Evolutionary conservation across 2,797 vertebrate species (phyloP).

Genomic region (Austrolebias charrua): DNA sequence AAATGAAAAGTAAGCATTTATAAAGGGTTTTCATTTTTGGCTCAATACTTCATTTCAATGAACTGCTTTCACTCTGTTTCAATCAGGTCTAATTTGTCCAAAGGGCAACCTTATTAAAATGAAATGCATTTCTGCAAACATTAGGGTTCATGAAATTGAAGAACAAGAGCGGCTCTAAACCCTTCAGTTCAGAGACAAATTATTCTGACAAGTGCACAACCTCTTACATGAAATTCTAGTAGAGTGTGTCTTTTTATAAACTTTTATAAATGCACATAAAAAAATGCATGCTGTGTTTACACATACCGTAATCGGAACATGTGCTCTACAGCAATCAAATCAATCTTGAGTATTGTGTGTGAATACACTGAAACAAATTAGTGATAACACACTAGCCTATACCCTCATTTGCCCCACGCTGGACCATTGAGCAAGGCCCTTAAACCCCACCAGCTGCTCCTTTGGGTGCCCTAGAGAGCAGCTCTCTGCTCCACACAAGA

Average conservation of each 20-base stretch:
- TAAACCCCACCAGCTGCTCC: no score
- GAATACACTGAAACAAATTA: constrained; percentile 1
- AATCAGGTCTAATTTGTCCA: constrained; percentile 25
- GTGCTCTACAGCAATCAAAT: constrained; percentile 11
- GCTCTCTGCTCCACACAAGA: no score
- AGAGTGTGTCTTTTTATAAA: constrained; percentile 12
- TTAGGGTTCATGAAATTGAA: constrained; percentile 5
- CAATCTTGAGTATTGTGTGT: constrained; percentile 1
- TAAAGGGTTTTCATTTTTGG: constrained; percentile 34
- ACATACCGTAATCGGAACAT: constrained; percentile 9
- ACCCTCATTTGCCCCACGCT: no score
- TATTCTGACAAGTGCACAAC: constrained; percentile 8
- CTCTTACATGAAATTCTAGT: constrained; percentile 1
- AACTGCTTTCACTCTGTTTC: constrained; percentile 27
- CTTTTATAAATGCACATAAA: background rate
- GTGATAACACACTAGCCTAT: constrained; percentile 1
- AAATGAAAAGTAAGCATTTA: constrained; percentile 57
- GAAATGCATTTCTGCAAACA: constrained; percentile 9
- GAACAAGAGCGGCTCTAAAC: background rate
- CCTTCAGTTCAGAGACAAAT: constrained; percentile 6
- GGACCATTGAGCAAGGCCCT: no score
- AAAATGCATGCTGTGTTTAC: constrained; percentile 6
- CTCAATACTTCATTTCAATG: constrained; percentile 37
- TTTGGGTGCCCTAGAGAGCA: no score
- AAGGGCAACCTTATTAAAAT: constrained; percentile 25